Evolutionary conservation across 2,888 invertebrate genomes (phyloP).

Genomic region (Pristionchus exspectatus): DNA sequence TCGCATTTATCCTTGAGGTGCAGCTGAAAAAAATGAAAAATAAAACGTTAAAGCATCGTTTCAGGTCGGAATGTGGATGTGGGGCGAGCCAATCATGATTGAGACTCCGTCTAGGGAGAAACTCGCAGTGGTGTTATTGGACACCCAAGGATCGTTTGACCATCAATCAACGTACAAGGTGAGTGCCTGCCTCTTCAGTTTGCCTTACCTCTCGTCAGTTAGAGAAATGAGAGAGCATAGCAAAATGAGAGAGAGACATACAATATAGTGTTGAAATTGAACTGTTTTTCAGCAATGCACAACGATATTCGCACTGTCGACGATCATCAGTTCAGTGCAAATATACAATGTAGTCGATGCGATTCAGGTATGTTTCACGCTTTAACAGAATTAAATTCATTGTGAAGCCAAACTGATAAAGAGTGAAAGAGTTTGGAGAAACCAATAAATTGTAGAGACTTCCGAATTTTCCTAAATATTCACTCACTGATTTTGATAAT

Average conservation of each 20-base stretch:
- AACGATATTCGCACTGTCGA: conserved; percentile 96
- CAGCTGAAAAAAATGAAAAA: no score
- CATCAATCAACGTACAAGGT: conserved; percentile 88
- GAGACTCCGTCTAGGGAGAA: conserved; percentile 74
- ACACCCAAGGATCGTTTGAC: conserved; percentile 97
- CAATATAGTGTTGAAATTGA: not conserved
- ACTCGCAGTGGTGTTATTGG: conserved; percentile 83
- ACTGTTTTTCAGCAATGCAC: conserved; percentile 90
- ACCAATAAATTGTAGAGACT: no score
- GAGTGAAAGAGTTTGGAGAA: no score
- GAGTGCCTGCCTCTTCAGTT: no score
- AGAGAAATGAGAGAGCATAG: no score
- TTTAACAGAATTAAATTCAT: no score
- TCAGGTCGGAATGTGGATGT: conserved; percentile 78
- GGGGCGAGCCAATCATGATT: conserved; percentile 79
- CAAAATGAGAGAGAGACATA: no score
- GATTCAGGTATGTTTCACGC: conserved; percentile 84
- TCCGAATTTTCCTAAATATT: no score
- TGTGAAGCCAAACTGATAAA: no score
- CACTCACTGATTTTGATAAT: no score
- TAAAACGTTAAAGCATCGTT: no score
- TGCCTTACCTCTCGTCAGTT: no score
- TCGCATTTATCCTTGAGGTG: not conserved
- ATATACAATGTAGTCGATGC: conserved; percentile 96
- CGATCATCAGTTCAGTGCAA: conserved; percentile 93